Percentiles rank a stretch among this genome's conserved stretches.
These are phyloP conservation scores for Uloborus diversus DNA, from an alignment of 1,140 invertebrate genomes.

Conservation along the genomic window DNA sequence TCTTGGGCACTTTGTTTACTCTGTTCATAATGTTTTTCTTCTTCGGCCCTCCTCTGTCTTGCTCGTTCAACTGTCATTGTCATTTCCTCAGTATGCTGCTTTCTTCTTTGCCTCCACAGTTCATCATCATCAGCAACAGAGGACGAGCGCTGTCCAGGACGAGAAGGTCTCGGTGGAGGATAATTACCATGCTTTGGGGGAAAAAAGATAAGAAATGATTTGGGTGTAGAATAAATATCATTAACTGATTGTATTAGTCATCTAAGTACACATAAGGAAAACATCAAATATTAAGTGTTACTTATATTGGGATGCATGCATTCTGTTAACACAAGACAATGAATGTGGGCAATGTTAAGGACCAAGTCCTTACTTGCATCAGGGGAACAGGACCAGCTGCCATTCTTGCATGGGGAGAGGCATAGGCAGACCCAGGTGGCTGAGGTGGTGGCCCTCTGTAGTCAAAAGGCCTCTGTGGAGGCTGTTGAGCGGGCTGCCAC, in stretches of 20 bases:
- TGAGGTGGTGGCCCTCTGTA: slow-evolving; percentile 54
- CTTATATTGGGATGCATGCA: no score
- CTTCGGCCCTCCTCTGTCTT: slow-evolving; percentile 79
- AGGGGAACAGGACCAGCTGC: slow-evolving; percentile 40
- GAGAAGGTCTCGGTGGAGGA: slow-evolving; percentile 53
- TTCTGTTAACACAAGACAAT: no score
- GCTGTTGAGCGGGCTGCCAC: slow-evolving; percentile 44
- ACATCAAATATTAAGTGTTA: no score
- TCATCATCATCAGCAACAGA: slow-evolving; percentile 74
- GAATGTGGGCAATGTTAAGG: slow-evolving; percentile 23
- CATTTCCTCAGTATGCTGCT: slow-evolving; percentile 74
- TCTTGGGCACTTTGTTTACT: slow-evolving; percentile 70
- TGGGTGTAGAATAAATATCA: background rate
- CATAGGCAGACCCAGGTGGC: slow-evolving; percentile 55
- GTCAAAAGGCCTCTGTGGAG: slow-evolving; percentile 56
- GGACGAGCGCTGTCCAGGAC: slow-evolving; percentile 41
- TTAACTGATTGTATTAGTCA: background rate
- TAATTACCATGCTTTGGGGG: slow-evolving; percentile 40
- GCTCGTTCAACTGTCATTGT: slow-evolving; percentile 78
- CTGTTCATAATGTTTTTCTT: slow-evolving; percentile 78
- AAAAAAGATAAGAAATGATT: background rate
- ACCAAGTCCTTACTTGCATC: slow-evolving; percentile 51
- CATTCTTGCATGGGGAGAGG: slow-evolving; percentile 42
- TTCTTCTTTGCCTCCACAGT: slow-evolving; percentile 75
- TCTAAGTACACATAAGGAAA: no score